These are phyloP conservation scores for Dinoponera quadriceps DNA, from an alignment of 1,140 invertebrate species.

Conservation along the genomic window DNA sequence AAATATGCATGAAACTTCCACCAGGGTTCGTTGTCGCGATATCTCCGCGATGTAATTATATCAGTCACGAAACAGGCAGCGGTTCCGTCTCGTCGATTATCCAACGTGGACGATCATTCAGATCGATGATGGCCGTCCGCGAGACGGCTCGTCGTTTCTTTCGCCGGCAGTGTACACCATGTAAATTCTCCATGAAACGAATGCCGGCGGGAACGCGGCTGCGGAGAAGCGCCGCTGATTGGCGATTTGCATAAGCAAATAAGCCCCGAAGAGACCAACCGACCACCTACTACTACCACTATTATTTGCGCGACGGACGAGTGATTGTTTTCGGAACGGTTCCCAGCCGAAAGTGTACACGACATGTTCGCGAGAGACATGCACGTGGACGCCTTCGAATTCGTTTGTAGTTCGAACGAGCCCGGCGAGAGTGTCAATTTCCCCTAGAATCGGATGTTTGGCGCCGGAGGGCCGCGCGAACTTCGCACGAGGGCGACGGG, in stretches of 20 bases:
- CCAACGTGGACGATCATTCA: not conserved
- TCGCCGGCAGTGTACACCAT: not conserved
- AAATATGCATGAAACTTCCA: no score
- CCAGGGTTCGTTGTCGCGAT: no score
- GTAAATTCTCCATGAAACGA: constrained; percentile 27
- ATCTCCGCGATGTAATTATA: no score
- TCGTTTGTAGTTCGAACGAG: constrained; percentile 24
- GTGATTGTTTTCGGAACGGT: constrained; percentile 73
- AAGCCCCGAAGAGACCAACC: constrained; percentile 68
- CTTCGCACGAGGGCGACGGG: not conserved
- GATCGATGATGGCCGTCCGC: constrained; percentile 8
- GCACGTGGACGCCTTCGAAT: constrained; percentile 33
- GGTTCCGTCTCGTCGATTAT: not conserved
- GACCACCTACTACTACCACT: not conserved
- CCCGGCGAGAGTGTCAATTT: constrained; percentile 30
- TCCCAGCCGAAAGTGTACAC: constrained; percentile 41
- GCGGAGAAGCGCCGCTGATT: constrained; percentile 64
- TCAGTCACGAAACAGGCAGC: no score
- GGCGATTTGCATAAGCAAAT: constrained; percentile 78
- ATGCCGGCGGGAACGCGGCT: constrained; percentile 1
- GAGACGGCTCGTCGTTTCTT: constrained; percentile 3
- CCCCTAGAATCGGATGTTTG: constrained; percentile 29
- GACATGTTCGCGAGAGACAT: constrained; percentile 4
- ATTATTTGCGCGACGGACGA: constrained; percentile 68
- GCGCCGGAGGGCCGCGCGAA: not conserved